Conservation (phyloP, 2,888 invertebrate species). For the Pristionchus japonicus region DNA sequence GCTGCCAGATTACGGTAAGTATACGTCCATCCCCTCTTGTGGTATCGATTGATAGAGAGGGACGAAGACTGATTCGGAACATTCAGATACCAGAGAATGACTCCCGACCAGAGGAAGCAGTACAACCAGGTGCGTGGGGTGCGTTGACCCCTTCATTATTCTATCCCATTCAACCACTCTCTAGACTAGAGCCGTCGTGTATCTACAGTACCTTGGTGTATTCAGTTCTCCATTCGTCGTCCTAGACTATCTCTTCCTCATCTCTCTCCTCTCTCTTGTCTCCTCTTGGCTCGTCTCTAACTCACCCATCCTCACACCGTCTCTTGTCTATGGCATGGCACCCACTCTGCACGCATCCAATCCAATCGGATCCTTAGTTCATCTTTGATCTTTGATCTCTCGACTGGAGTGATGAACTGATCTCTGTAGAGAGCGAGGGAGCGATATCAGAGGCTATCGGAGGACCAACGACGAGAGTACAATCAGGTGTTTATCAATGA, state of each 20-base stretch:
- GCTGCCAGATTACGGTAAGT: slow-evolving; percentile 51
- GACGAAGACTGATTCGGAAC: not conserved
- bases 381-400: slow-evolving; percentile 29
- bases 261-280: slow-evolving; percentile 5
- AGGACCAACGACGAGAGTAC: slow-evolving; percentile 56
- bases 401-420: slow-evolving; percentile 17
- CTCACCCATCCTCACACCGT: not conserved
- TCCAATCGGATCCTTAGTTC: slow-evolving; percentile 24
- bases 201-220: not conserved
- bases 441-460: slow-evolving; percentile 61
- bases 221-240: not conserved
- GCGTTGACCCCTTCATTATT: not conserved
- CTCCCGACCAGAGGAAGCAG: slow-evolving; percentile 72
- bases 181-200: not conserved
- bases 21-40: not conserved
- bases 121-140: slow-evolving; percentile 19
- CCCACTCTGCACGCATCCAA: not conserved
- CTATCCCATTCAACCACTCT: not conserved
- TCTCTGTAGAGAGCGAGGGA: slow-evolving; percentile 48
- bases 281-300: not conserved
- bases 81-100: slow-evolving; percentile 69
- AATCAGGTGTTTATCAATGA: slow-evolving; percentile 45
- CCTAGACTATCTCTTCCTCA: not conserved
- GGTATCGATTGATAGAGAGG: not conserved
- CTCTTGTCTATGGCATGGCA: slow-evolving; percentile 17